phyloP scores from a whole-genome alignment of 2,797 vertebrate species.

The Aldrovandia affinis region DNA sequence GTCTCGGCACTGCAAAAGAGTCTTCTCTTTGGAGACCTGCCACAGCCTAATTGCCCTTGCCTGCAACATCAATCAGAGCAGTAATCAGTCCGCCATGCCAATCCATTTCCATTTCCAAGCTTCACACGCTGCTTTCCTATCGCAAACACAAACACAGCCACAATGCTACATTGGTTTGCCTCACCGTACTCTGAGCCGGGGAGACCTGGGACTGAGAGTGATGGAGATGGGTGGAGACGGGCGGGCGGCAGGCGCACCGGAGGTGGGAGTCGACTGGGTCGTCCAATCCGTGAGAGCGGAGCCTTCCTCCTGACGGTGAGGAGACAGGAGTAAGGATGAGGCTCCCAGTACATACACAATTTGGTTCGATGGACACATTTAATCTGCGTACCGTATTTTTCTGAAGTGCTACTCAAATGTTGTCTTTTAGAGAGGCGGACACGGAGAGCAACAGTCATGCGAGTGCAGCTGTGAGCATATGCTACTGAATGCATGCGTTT shows the following conservation, averaged over 20 bases:
- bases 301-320: background rate
- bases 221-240: background rate
- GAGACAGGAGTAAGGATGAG: background rate
- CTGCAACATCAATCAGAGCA: constrained; percentile 30
- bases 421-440: background rate
- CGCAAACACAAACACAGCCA: background rate
- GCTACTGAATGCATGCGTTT: no score
- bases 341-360: background rate
- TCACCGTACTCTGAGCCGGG: constrained; percentile 25
- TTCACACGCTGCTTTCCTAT: background rate
- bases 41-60: background rate
- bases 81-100: background rate
- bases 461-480: background rate
- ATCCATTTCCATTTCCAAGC: background rate
- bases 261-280: background rate
- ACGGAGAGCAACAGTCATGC: background rate
- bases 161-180: background rate
- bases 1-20: constrained; percentile 24
- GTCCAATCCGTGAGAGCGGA: background rate
- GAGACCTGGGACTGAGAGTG: constrained; percentile 35
- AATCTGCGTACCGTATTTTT: background rate
- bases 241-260: background rate
- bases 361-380: background rate
- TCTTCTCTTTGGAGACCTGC: constrained; percentile 31
- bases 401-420: background rate